These are phyloP conservation scores for Hirundichthys speculiger DNA, from an alignment of 2,113 vertebrate species.

Conservation along the genomic window DNA sequence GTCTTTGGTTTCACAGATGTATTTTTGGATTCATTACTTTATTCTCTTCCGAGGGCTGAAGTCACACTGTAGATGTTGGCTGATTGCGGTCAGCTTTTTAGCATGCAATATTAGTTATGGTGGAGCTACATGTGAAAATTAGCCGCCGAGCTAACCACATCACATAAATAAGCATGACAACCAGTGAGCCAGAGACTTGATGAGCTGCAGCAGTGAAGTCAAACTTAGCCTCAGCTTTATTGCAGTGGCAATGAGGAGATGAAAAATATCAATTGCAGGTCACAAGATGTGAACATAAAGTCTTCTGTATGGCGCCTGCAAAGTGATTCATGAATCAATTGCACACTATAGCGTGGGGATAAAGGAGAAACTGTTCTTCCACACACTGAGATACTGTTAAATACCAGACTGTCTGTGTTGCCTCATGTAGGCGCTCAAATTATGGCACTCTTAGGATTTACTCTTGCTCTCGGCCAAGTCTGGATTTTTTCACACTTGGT, in stretches of 20 bases:
- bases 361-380: slow-evolving; percentile 43
- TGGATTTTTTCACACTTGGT: slow-evolving; percentile 23
- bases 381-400: slow-evolving; percentile 44
- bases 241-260: background rate
- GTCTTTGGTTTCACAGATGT: background rate
- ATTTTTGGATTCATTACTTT: background rate
- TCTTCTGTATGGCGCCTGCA: slow-evolving; percentile 15
- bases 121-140: slow-evolving; percentile 2
- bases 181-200: slow-evolving; percentile 2
- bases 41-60: background rate
- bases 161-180: slow-evolving; percentile 1
- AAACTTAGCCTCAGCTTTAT: slow-evolving; percentile 2
- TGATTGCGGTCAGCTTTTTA: background rate
- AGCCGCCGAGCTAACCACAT: background rate
- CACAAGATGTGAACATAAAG: slow-evolving; percentile 25
- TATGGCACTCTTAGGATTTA: slow-evolving; percentile 44
- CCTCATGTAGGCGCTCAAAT: slow-evolving; percentile 53
- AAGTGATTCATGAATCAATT: slow-evolving; percentile 37
- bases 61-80: background rate
- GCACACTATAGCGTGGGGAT: slow-evolving; percentile 20
- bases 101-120: background rate
- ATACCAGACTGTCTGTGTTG: slow-evolving; percentile 46
- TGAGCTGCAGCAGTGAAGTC: background rate
- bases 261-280: slow-evolving; percentile 17
- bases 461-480: slow-evolving; percentile 31